Evolutionary conservation across 2,113 vertebrate species (phyloP).

Genomic region (Typhlomys cinereus): DNA sequence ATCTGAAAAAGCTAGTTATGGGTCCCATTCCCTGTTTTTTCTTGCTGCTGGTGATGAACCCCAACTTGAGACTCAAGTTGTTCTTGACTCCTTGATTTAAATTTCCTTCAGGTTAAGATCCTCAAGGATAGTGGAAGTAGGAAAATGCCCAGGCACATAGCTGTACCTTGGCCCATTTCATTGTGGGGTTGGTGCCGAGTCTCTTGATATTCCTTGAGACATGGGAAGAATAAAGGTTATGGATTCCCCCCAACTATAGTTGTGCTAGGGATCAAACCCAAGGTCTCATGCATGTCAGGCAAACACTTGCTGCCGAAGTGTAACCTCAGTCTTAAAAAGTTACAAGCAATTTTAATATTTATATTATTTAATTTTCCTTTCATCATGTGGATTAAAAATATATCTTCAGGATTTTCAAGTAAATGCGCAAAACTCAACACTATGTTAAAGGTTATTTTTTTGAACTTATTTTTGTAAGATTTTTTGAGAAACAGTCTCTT

Average conservation of each 20-base stretch:
- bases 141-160: neutral
- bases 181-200: neutral
- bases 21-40: neutral
- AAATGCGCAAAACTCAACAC: conserved; percentile 35
- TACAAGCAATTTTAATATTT: conserved; percentile 16
- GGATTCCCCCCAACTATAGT: no score
- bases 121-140: neutral
- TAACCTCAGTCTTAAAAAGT: neutral
- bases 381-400: conserved; percentile 39
- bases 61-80: neutral
- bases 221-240: neutral
- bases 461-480: conserved; percentile 48
- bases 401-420: conserved; percentile 47
- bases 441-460: conserved; percentile 54
- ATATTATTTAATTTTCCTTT: conserved; percentile 29
- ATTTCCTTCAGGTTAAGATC: conserved; percentile 5
- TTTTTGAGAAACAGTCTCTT: neutral
- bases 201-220: neutral
- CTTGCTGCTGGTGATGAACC: neutral
- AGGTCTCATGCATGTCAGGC: neutral
- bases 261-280: neutral
- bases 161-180: neutral
- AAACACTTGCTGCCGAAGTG: neutral
- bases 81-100: neutral
- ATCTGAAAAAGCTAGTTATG: neutral